phyloP scores from a whole-genome alignment of 2,113 vertebrate genomes.

The Hiodon tergisus region DNA sequence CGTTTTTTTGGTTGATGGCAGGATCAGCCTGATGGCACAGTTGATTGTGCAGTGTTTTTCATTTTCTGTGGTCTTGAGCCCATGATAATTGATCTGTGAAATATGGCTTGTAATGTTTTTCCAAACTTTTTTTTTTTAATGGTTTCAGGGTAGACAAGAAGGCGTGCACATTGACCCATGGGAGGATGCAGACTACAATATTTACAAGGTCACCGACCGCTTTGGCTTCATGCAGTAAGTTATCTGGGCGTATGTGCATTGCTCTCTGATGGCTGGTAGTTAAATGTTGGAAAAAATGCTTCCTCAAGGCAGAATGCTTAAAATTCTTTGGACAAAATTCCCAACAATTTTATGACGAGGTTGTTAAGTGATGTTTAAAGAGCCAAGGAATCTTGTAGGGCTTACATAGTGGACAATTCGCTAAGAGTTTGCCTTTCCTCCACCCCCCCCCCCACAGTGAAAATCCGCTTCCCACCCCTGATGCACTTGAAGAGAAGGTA shows the following conservation, averaged over 20 bases:
- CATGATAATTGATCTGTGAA: not conserved
- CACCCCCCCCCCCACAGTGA: conserved; percentile 57
- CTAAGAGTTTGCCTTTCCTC: not conserved
- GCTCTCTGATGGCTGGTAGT: not conserved
- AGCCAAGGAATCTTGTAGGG: too few relatives aligned
- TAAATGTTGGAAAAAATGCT: too few relatives aligned
- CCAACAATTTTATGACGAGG: too few relatives aligned
- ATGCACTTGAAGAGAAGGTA: conserved; percentile 80
- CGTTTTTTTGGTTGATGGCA: too few relatives aligned
- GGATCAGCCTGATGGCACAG: not conserved
- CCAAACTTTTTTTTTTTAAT: not conserved
- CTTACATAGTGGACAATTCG: too few relatives aligned
- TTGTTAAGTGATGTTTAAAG: too few relatives aligned
- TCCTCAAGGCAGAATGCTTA: too few relatives aligned
- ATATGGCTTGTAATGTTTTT: not conserved
- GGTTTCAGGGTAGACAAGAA: conserved; percentile 71
- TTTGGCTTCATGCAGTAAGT: conserved; percentile 86
- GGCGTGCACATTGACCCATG: conserved; percentile 71
- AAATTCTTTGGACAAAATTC: too few relatives aligned
- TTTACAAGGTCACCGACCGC: conserved; percentile 81
- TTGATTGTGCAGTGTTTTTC: not conserved
- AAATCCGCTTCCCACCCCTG: conserved; percentile 73
- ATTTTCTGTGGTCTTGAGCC: not conserved
- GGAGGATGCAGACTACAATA: conserved; percentile 77
- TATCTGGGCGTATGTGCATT: not conserved